Evolutionary conservation across 2,113 vertebrate genomes (phyloP).

Genomic region (Peromyscus californicus): DNA sequence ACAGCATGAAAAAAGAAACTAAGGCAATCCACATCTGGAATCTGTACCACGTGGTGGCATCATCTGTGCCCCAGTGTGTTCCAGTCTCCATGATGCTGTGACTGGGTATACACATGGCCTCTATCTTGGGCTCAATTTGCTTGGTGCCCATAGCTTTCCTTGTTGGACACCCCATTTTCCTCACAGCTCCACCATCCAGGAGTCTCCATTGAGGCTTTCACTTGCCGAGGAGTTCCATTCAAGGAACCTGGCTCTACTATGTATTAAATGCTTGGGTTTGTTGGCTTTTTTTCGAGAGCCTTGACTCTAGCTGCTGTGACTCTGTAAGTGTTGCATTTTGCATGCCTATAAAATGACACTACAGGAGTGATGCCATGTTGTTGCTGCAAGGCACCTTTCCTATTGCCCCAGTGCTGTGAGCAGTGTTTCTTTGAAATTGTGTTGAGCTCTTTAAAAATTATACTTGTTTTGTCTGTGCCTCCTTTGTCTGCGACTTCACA

Average conservation of each 20-base stretch:
- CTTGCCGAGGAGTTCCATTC: background rate
- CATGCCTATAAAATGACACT: background rate
- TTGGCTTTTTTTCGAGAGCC: background rate
- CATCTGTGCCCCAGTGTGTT: background rate
- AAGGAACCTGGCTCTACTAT: background rate
- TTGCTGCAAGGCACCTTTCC: background rate
- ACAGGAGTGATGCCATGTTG: background rate
- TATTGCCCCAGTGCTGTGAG: background rate
- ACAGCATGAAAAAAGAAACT: background rate
- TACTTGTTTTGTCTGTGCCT: background rate
- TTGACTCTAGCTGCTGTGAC: background rate
- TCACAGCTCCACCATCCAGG: background rate
- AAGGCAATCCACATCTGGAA: background rate
- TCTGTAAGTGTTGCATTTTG: background rate
- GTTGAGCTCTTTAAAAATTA: background rate
- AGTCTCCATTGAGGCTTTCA: background rate
- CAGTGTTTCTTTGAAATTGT: background rate
- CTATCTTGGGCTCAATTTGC: no score
- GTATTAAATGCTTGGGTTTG: background rate
- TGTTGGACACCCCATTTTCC: background rate
- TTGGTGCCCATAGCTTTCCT: background rate
- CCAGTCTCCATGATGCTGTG: no score
- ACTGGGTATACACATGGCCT: background rate
- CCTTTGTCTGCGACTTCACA: background rate
- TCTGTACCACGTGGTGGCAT: background rate